Base-by-base conservation (phyloP, 2,113 vertebrate genomes). In the Festucalex cinctus region DNA sequence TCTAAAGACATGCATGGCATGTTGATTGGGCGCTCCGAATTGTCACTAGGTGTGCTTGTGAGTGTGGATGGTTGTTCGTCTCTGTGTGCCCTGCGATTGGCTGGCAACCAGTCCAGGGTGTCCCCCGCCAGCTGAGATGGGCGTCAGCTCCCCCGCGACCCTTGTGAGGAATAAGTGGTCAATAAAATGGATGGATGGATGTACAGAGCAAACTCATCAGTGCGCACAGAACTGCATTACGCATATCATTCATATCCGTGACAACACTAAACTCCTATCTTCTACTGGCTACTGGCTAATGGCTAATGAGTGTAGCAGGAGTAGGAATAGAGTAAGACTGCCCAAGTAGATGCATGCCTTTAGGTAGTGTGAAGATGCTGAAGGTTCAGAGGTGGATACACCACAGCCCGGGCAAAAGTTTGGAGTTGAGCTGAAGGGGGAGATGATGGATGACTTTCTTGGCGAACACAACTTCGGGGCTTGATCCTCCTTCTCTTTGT, bases 401-500 rank as follows among this genome's bases (percentile, higher is more conserved):
- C 28, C 28, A 36, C 28, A 49, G 5, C 44, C 44, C 12, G 28
- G 28, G 28, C 20, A 1, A 51, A 49, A 22, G 63, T 49, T 51
- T 49, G 28, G 26, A 48, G 20, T 20, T 36, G 46, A 46, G 19
- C 44, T 48, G 43, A 49, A 65, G 16, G 46, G 28, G 28, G 28
- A 49, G 28, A 65, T 20, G 32, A 49, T 49, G 63, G 44, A 46
- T 36, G 17, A 48, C 14, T 49, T 65, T 64, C 44, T 64, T 35
- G 43, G 26, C 7, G 13, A 36, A 65, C 28, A 65, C 44, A 65
- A n/a, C 63, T 65, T 65, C 17, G 32, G 46, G 63, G 63, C 28
- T 65, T 65, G 17, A 65, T 65, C 28, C 9, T 65, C 63, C 63
- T 49, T 49, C 28, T 65, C 32, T 65, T 49, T 65, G 44, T 65